These are phyloP conservation scores for Andrena minutula DNA, from an alignment of 2,888 invertebrate species.

Conservation along the genomic window DNA sequence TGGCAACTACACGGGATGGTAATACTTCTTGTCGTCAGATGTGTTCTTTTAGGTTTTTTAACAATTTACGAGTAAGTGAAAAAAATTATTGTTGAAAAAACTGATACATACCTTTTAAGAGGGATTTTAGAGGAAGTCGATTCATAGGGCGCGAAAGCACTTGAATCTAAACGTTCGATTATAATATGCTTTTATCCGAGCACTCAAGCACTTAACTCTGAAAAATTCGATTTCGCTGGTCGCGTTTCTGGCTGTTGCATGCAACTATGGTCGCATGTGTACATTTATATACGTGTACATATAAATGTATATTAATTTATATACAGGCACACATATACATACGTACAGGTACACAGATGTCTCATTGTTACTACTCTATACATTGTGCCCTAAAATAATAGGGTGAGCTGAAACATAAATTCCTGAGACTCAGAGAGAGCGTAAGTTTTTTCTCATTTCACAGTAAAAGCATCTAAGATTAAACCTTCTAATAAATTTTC, in stretches of 20 bases:
- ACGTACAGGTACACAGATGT: constrained; percentile 19
- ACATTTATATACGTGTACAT: constrained; percentile 41
- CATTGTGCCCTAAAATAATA: not conserved
- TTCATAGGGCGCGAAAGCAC: constrained; percentile 5
- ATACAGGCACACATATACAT: constrained; percentile 20
- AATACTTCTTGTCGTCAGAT: not conserved
- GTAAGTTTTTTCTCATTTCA: not conserved
- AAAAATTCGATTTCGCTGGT: constrained; percentile 75
- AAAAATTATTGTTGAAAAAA: not conserved
- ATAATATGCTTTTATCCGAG: constrained; percentile 74
- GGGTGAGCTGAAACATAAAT: not conserved
- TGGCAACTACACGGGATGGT: not conserved
- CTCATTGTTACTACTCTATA: constrained; percentile 4
- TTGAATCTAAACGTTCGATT: constrained; percentile 53
- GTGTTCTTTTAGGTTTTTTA: not conserved
- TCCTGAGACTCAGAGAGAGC: not conserved
- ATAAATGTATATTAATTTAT: constrained; percentile 35
- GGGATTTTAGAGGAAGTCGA: constrained; percentile 6
- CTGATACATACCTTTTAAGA: not conserved
- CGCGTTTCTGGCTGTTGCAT: constrained; percentile 77
- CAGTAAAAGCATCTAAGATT: not conserved
- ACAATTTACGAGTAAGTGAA: not conserved
- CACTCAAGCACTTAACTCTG: constrained; percentile 74
- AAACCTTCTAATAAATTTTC: too few relatives aligned
- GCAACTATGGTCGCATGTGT: constrained; percentile 76